Evolutionary conservation across 2,113 vertebrate genomes (phyloP).

Genomic region (Naja naja): DNA sequence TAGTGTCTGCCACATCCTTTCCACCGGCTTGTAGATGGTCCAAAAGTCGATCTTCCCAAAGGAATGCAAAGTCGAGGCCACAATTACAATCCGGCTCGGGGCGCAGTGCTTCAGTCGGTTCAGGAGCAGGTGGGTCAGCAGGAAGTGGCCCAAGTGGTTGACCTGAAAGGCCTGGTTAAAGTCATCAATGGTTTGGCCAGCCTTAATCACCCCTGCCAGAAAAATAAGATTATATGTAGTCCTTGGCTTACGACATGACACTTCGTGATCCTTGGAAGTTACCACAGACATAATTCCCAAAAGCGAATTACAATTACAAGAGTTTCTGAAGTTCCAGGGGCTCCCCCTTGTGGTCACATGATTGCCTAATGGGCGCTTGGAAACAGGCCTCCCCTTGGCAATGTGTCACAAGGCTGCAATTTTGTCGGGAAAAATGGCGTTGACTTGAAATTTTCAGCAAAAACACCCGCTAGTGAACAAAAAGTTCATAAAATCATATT

Average conservation of each 20-base stretch:
- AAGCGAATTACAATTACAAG: neutral
- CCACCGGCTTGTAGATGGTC: conserved; percentile 62
- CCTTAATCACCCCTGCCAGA: conserved; percentile 71
- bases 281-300: neutral
- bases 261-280: neutral
- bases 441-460: too few species aligned
- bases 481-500: too few species aligned
- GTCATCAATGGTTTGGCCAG: conserved; percentile 75
- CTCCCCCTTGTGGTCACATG: neutral
- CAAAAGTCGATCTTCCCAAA: conserved; percentile 72
- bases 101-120: conserved; percentile 74
- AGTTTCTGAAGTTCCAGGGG: too few species aligned
- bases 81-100: conserved; percentile 82
- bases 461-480: too few species aligned
- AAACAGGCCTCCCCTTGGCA: neutral
- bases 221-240: neutral
- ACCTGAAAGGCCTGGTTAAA: conserved; percentile 83
- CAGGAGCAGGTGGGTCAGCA: conserved; percentile 87
- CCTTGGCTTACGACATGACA: accelerated
- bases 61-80: conserved; percentile 74
- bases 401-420: neutral
- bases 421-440: too few species aligned
- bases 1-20: conserved; percentile 54
- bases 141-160: conserved; percentile 89
- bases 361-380: neutral